These are phyloP conservation scores for Cataglyphis altisquamis DNA, from an alignment of 2,888 invertebrate species.

Conservation along the genomic window DNA sequence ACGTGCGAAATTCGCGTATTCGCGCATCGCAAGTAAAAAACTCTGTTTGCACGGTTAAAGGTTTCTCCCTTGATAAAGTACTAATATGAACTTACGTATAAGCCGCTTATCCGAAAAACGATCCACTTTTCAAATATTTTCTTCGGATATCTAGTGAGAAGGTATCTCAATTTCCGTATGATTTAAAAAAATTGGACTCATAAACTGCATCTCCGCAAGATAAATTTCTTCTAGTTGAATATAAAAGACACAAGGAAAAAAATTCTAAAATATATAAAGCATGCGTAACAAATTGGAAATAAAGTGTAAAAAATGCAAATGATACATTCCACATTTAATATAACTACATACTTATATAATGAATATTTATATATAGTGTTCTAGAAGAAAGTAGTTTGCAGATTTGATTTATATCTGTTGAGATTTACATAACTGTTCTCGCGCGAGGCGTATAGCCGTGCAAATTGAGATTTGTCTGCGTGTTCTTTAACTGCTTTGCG, in stretches of 20 bases:
- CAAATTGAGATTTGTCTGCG: slow-evolving; percentile 25
- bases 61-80: background rate
- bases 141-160: background rate
- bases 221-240: background rate
- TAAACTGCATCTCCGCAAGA: background rate
- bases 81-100: background rate
- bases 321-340: background rate
- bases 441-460: slow-evolving; percentile 7
- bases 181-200: background rate
- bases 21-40: background rate
- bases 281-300: background rate
- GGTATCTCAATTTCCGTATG: background rate
- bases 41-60: slow-evolving; percentile 23
- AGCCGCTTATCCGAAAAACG: slow-evolving; percentile 12
- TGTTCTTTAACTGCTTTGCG: slow-evolving; percentile 2
- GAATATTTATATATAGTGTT: background rate
- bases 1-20: background rate
- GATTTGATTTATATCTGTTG: slow-evolving; percentile 12
- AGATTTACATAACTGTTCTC: slow-evolving; percentile 8
- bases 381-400: background rate
- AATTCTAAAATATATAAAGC: background rate
- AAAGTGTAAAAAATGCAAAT: background rate
- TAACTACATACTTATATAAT: background rate
- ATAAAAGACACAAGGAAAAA: too few relatives aligned
- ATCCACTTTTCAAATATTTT: slow-evolving; percentile 10